Conservation (phyloP, 2,888 invertebrate genomes). For the Euclidia mi region DNA sequence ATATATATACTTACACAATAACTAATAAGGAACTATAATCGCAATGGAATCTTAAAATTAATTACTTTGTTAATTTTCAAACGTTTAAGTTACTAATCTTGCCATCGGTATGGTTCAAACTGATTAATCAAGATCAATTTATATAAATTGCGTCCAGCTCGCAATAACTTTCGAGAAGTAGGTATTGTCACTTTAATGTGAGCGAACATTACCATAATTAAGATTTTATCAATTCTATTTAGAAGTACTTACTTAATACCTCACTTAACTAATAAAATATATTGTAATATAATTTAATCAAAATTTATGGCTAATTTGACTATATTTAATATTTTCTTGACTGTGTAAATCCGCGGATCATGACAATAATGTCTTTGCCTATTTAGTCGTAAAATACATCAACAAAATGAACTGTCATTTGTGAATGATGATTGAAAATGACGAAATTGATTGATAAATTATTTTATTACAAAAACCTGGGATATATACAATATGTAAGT, state of each 20-base stretch:
- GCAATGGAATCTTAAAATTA: no score
- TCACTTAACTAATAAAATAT: no score
- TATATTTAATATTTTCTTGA: constrained; percentile 20
- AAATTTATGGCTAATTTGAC: constrained; percentile 21
- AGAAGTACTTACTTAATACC: not conserved
- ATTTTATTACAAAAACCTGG: not conserved
- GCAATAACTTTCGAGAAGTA: no score
- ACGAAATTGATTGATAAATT: constrained; percentile 34
- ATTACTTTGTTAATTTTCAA: no score
- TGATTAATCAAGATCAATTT: not conserved
- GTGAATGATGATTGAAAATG: constrained; percentile 36
- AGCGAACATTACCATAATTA: not conserved
- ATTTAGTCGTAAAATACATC: constrained; percentile 25
- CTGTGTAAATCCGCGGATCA: constrained; percentile 27
- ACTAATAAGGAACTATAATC: no score
- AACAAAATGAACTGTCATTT: constrained; percentile 25
- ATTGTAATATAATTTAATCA: constrained; percentile 10
- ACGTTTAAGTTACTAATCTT: no score
- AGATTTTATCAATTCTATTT: constrained; percentile 1
- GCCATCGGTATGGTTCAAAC: no score
- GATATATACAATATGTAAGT: not conserved
- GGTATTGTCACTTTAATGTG: not conserved
- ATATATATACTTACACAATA: no score
- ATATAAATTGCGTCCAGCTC: not conserved
- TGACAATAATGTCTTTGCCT: constrained; percentile 24